Percentiles rank a stretch among this genome's conserved stretches.
Evolutionary conservation across 2,797 vertebrate genomes (phyloP).

Genomic region (Carduelis carduelis): DNA sequence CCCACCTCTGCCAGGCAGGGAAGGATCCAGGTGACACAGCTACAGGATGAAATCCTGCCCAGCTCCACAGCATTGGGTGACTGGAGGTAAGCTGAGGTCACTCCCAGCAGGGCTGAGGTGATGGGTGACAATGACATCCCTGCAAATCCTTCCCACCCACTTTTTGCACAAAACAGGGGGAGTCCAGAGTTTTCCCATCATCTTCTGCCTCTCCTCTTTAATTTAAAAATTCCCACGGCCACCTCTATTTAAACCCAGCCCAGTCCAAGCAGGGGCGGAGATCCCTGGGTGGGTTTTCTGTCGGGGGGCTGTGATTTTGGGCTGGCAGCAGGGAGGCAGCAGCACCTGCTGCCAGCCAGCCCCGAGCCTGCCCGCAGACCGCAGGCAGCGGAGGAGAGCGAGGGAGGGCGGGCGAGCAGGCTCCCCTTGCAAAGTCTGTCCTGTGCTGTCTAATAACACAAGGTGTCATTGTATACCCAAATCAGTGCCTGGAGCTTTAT

Average conservation of each 20-base stretch:
- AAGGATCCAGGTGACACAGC: background rate
- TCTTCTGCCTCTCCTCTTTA: background rate
- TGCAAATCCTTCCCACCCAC: background rate
- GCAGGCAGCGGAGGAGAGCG: background rate
- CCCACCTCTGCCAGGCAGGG: background rate
- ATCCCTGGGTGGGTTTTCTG: background rate
- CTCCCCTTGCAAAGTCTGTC: conserved; percentile 66
- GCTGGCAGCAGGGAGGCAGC: background rate
- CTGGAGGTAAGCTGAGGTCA: background rate
- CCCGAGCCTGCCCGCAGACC: background rate
- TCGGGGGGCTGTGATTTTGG: background rate
- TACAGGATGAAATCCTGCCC: background rate
- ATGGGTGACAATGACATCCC: background rate
- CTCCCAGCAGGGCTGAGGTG: background rate
- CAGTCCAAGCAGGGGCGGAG: background rate
- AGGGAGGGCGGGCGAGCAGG: background rate
- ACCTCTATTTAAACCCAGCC: background rate
- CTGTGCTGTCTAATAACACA: conserved; percentile 71
- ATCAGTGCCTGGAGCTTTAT: conserved; percentile 76
- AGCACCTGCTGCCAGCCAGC: conserved; percentile 4
- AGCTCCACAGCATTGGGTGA: accelerated
- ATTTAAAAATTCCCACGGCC: background rate
- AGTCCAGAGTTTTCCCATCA: background rate
- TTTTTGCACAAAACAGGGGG: background rate
- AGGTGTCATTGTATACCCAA: conserved; percentile 84